Conservation (phyloP, 2,888 invertebrate genomes). For the Acanthosepion esculentum region DNA sequence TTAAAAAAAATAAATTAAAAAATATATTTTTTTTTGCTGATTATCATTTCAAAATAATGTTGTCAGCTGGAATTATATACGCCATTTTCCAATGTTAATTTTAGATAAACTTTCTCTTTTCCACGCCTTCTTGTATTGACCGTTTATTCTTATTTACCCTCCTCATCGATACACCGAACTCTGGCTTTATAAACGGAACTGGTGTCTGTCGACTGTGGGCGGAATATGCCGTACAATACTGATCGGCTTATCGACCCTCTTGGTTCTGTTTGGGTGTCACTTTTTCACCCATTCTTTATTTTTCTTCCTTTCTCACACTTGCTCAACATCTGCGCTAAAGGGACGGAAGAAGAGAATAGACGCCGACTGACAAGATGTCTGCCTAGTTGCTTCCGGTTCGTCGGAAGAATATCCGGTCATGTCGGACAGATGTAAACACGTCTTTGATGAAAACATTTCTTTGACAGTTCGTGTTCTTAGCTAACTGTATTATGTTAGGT, state of each 20-base stretch:
- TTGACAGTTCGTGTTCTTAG: constrained; percentile 4
- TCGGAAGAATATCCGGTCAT: constrained; percentile 11
- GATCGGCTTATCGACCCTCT: background rate
- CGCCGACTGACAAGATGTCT: background rate
- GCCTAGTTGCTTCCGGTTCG: background rate
- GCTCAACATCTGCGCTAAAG: background rate
- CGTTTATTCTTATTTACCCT: background rate
- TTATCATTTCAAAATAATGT: background rate
- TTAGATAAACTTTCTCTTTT: background rate
- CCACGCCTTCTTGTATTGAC: background rate
- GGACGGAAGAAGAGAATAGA: background rate
- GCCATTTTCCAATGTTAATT: background rate
- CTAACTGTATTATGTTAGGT: background rate
- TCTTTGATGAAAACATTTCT: background rate
- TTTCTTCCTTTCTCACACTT: no score
- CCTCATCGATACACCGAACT: background rate
- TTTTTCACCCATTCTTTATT: no score
- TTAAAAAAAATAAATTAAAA: background rate
- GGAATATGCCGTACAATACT: background rate
- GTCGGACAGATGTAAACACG: background rate
- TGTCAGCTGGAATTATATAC: background rate
- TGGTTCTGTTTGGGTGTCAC: background rate
- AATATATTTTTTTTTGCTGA: background rate
- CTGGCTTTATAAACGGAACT: background rate
- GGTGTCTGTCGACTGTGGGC: background rate